Base-by-base conservation (phyloP, 2,113 vertebrate genomes). In the Ophiodon elongatus region DNA sequence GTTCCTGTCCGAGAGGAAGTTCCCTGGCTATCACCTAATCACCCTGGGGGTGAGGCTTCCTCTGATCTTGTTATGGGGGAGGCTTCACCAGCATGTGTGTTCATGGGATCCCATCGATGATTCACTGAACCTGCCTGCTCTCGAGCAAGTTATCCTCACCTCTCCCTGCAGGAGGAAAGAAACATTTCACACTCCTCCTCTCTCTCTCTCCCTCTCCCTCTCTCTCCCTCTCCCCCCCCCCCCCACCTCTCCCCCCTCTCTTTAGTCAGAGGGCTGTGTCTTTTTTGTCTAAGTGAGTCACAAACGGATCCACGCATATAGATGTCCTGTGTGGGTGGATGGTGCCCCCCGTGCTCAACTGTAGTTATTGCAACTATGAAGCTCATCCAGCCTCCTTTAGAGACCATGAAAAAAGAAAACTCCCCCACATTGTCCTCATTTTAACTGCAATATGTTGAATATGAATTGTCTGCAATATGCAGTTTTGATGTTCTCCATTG, bases 301-400 rank as follows among this genome's bases (percentile, higher is more conserved):
- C 71, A 88, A 90, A 76, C 57, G 17, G 64, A 84, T 85, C 54
- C 76, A 85, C 87, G 76, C 52, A 93, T 93, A 84, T 89, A 90
- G 87, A 54, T 86, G 84, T 73, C 87, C 93, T 89, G 90, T 85
- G 92, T 92, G 89, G 93, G 91, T 76, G 85, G 87, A 82, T 83
- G 73, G 85, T 92, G 92, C 93, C 91, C 88, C 91, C 79, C 80
- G 27, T 93, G 90, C 87, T 88, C 77, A 88, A 74, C 76, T 79
- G 89, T 76, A 60, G 90, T 81, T 86, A 92, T 84, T 92, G 83
- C 91, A 93, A 43, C 76, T 65, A 79, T n/a, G 60, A 76, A 65
- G 52, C 75, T 80, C 41, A 73, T 86, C 74, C 85, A 83, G 37
- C 75, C 66, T 75, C 76, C 64, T 77, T 83, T 31, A 73, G 41